These are phyloP conservation scores for Eubasilissa regina DNA, from an alignment of 1,140 invertebrate genomes.

Conservation along the genomic window DNA sequence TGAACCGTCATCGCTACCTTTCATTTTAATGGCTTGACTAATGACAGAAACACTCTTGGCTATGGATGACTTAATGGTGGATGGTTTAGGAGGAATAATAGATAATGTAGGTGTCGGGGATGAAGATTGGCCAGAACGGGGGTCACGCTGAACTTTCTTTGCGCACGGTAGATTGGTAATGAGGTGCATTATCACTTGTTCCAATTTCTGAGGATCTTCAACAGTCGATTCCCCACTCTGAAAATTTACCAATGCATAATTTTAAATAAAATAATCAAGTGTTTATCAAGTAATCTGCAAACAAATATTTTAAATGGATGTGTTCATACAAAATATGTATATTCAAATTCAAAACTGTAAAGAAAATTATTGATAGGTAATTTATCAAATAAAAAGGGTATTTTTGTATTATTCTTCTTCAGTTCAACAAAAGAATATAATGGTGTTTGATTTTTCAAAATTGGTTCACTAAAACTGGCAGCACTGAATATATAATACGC, in stretches of 20 bases:
- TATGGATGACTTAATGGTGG: constrained; percentile 70
- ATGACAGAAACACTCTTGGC: constrained; percentile 66
- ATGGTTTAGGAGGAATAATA: constrained; percentile 70
- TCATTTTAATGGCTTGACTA: constrained; percentile 49
- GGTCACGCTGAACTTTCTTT: constrained; percentile 32
- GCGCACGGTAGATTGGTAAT: constrained; percentile 77
- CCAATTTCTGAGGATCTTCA: constrained; percentile 78
- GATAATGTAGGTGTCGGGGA: constrained; percentile 62
- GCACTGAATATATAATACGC: no score
- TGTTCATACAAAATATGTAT: no score
- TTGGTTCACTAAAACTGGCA: no score
- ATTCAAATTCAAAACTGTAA: no score
- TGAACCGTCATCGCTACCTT: constrained; percentile 16
- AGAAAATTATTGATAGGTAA: no score
- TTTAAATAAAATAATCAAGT: constrained; percentile 9
- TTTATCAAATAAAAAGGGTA: no score
- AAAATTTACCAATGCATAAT: constrained; percentile 26
- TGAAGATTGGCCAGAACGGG: constrained; percentile 37
- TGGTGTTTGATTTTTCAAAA: no score
- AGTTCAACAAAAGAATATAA: no score
- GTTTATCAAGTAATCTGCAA: no score
- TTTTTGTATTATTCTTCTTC: no score
- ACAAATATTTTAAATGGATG: not conserved
- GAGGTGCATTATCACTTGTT: constrained; percentile 79
- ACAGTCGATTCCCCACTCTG: constrained; percentile 65